Conservation (phyloP, 2,888 invertebrate species). For the Platyscelio sp. region DNA sequence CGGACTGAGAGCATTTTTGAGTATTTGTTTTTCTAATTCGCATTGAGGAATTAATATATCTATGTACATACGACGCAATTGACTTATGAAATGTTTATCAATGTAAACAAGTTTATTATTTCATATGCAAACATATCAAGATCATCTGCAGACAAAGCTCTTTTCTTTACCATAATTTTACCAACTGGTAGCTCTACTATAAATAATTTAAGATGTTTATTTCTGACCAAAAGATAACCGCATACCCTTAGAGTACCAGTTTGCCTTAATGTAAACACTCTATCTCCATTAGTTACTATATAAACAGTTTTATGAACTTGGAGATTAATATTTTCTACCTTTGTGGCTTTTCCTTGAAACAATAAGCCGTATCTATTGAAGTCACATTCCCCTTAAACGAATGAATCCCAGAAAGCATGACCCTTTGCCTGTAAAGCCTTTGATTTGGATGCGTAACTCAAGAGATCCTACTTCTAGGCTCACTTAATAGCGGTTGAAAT, state of each 20-base stretch:
- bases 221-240: constrained; percentile 22
- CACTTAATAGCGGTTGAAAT: too few relatives aligned
- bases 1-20: constrained; percentile 73
- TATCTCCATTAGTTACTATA: constrained; percentile 34
- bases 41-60: constrained; percentile 74
- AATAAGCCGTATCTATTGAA: constrained; percentile 61
- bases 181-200: constrained; percentile 27
- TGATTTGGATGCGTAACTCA: too few relatives aligned
- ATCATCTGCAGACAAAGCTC: constrained; percentile 10
- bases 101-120: constrained; percentile 76
- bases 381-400: neutral
- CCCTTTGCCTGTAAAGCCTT: too few relatives aligned
- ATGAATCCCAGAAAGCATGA: neutral
- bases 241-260: constrained; percentile 7
- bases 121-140: constrained; percentile 71
- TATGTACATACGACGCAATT: constrained; percentile 66
- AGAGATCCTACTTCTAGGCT: too few relatives aligned
- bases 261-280: constrained; percentile 63
- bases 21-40: constrained; percentile 72
- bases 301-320: constrained; percentile 32
- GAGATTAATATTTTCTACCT: neutral
- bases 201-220: constrained; percentile 61
- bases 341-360: constrained; percentile 60
- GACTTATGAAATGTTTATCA: constrained; percentile 72
- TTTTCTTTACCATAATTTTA: neutral